Evolutionary conservation across 2,888 invertebrate genomes (phyloP), one percentile per base, ranked within the genome.

Genomic region (Mesoligia furuncula): DNA sequence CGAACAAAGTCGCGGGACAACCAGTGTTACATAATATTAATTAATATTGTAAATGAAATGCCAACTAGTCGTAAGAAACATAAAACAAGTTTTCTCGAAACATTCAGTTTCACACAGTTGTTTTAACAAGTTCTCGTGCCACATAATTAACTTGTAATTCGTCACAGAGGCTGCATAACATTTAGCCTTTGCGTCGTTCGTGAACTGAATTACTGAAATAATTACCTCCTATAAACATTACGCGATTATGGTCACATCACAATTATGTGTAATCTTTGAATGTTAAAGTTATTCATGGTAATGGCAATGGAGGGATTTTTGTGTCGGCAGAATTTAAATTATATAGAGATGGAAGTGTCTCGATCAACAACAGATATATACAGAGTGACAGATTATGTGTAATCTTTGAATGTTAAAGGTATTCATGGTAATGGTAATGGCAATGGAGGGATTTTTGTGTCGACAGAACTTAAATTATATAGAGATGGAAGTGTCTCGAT

Each of bases 141-240:
- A 71, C 51, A 64, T 76, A 85, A 85, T 79, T 83, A 76, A 80
- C 76, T 81, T 69, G 80, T 75, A 66, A 77, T 84, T 84, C 86
- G 77, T 75, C 77, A 75, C 80, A 73, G 31, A 71, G 75, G 68
- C 84, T 75, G 83, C 68, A 62, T 81, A 83, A 77, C 88, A 75
- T 87, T 81, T 80, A 51, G 71, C 81, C 87, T 85, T 80, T 87
- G 85, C 79, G 72, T 84, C 65, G 79, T 75, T 88, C 88, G 73
- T 81, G 88, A 78, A 81, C 88, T 85, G 78, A 84, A 88, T 87
- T 84, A 87, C 85, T 85, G 74, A 81, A 86, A 87, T 87, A 88
- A 85, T 88, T 77, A 87, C 54, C 69, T 64, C 11, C 51, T 61
- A 71, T 79, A 71, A 71, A 51, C 65, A 76, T 76, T 76, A 73